phyloP scores from a whole-genome alignment of 2,113 vertebrate species.

The Brachyhypopomus occidentalis region DNA sequence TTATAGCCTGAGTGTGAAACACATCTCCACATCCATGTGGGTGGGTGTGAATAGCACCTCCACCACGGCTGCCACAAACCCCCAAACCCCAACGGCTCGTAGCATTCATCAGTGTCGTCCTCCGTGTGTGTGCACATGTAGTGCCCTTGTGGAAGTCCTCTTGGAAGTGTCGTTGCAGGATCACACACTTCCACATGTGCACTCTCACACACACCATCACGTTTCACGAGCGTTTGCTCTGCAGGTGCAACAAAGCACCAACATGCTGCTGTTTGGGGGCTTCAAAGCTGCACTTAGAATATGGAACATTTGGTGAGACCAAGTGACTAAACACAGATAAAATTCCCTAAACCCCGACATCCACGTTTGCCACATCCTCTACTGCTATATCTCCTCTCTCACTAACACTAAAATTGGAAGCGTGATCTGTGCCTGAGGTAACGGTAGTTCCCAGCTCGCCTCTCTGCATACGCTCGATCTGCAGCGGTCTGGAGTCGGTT shows the following conservation, averaged over 20 bases:
- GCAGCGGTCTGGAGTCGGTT: neutral
- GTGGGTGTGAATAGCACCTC: neutral
- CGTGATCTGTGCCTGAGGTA: neutral
- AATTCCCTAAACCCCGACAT: neutral
- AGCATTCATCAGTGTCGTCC: neutral
- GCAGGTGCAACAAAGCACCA: slow-evolving; percentile 30
- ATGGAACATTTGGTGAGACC: slow-evolving; percentile 49
- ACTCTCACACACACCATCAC: slow-evolving; percentile 11
- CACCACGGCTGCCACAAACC: neutral
- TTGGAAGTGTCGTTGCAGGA: no score
- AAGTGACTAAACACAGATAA: slow-evolving; percentile 50
- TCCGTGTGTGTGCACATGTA: neutral
- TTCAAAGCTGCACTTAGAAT: no score
- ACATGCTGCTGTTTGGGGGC: slow-evolving; percentile 36
- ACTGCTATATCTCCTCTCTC: neutral
- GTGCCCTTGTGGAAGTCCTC: neutral
- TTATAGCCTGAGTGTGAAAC: neutral
- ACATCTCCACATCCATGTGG: neutral
- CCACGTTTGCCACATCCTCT: neutral
- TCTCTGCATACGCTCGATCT: neutral
- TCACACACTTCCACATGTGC: neutral
- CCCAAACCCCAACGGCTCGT: neutral
- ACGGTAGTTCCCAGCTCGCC: neutral
- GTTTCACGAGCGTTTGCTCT: slow-evolving; percentile 48
- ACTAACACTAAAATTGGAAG: neutral